phyloP scores from a whole-genome alignment of 2,797 vertebrate genomes.

The Crenichthys baileyi region DNA sequence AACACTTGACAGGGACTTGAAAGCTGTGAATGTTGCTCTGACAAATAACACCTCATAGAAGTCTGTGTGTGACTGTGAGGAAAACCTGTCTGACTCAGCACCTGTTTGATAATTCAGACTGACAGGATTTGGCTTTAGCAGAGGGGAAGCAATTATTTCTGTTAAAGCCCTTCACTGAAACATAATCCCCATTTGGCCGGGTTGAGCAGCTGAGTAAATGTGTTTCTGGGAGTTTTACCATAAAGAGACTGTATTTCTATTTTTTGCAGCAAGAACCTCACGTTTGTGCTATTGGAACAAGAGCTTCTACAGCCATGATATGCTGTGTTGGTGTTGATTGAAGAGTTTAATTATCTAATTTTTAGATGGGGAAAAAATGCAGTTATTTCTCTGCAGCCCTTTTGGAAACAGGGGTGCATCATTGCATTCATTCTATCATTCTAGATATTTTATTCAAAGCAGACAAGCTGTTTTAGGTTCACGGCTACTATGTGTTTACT shows the following conservation, averaged over 20 bases:
- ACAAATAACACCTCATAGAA: slow-evolving; percentile 18
- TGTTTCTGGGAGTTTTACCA: neutral
- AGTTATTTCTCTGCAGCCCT: neutral
- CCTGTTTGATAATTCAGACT: slow-evolving; percentile 46
- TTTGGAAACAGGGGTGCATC: neutral
- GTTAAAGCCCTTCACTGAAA: slow-evolving; percentile 38
- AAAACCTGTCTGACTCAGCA: slow-evolving; percentile 27
- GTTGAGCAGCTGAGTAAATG: slow-evolving; percentile 5
- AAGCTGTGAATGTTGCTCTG: slow-evolving; percentile 31
- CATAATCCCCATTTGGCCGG: slow-evolving; percentile 11
- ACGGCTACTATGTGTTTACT: too few relatives aligned
- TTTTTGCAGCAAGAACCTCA: neutral
- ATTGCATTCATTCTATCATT: too few relatives aligned
- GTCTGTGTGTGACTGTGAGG: slow-evolving; percentile 6
- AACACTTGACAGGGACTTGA: slow-evolving; percentile 35
- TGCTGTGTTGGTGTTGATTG: neutral
- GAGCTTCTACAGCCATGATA: neutral
- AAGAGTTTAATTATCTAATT: neutral
- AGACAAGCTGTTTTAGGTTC: too few relatives aligned
- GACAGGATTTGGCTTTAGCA: slow-evolving; percentile 20
- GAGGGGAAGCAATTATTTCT: slow-evolving; percentile 43
- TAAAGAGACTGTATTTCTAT: neutral
- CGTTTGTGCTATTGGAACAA: neutral
- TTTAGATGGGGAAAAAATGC: neutral
- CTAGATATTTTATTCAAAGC: too few relatives aligned